A percentile compares a stretch with the other conserved stretches of the same genome.
Conservation (phyloP, 2,888 invertebrate species). For the Sipha maydis region DNA sequence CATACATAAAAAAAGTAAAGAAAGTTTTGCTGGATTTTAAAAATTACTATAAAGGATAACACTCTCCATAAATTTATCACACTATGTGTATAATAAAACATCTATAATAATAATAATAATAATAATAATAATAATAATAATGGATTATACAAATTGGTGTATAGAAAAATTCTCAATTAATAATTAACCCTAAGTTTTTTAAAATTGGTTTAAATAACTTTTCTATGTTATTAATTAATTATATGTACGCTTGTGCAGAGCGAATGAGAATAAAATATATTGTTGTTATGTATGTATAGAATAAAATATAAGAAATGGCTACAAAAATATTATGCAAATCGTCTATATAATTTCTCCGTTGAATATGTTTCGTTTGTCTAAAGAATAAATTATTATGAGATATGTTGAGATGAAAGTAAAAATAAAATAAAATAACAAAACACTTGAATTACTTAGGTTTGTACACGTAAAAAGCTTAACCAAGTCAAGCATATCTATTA, state of each 20-base stretch:
- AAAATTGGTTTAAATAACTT: slow-evolving; percentile 39
- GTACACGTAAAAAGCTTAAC: slow-evolving; percentile 10
- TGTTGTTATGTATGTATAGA: slow-evolving; percentile 30
- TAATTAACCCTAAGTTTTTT: slow-evolving; percentile 42
- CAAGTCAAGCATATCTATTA: background rate
- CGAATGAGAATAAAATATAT: slow-evolving; percentile 43
- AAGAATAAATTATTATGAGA: slow-evolving; percentile 30
- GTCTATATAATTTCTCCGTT: slow-evolving; percentile 1
- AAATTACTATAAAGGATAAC: slow-evolving; percentile 38
- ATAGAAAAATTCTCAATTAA: slow-evolving; percentile 59
- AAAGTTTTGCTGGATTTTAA: slow-evolving; percentile 15
- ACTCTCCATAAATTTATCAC: slow-evolving; percentile 22
- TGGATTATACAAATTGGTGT: slow-evolving; percentile 57
- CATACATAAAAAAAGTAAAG: slow-evolving; percentile 8
- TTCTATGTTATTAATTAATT: slow-evolving; percentile 27
- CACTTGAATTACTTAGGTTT: background rate
- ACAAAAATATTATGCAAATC: slow-evolving; percentile 47
- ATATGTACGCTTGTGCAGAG: slow-evolving; percentile 12
- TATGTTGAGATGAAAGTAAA: slow-evolving; percentile 15
- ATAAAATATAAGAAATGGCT: slow-evolving; percentile 54
- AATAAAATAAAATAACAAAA: background rate
- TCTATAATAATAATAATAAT: slow-evolving; percentile 42
- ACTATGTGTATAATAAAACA: slow-evolving; percentile 16
- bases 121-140: slow-evolving; percentile 25
- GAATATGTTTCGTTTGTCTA: slow-evolving; percentile 25